These are phyloP conservation scores for Stegophylla sp. DNA, from an alignment of 2,888 invertebrate genomes.

Conservation along the genomic window DNA sequence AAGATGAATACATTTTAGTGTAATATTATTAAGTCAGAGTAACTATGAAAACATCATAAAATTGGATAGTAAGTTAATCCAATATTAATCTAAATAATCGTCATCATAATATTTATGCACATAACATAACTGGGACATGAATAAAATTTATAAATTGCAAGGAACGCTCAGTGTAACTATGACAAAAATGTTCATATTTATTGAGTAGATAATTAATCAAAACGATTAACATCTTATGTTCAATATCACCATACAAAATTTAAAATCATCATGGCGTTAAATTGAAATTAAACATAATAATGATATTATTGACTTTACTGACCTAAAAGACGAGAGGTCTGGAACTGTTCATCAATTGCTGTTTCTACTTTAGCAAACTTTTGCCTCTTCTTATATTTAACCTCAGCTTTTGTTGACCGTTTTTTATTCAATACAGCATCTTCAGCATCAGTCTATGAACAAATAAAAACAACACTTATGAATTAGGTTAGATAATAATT, in stretches of 20 bases:
- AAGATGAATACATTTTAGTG: too few species aligned
- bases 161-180: conserved; percentile 85
- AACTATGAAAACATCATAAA: conserved; percentile 52
- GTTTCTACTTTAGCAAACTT: conserved; percentile 92
- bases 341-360: conserved; percentile 94
- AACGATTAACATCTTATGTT: conserved; percentile 49
- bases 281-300: background rate
- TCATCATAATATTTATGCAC: conserved; percentile 29
- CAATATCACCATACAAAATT: conserved; percentile 42
- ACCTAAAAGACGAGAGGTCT: conserved; percentile 94
- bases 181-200: conserved; percentile 68
- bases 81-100: background rate
- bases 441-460: conserved; percentile 83
- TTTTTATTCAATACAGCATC: conserved; percentile 93
- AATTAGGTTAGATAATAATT: background rate
- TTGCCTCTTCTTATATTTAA: conserved; percentile 92
- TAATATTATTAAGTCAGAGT: conserved; percentile 37
- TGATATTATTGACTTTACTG: conserved; percentile 63
- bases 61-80: background rate
- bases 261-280: conserved; percentile 31
- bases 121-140: background rate
- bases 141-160: conserved; percentile 28
- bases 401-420: conserved; percentile 87
- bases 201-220: conserved; percentile 51
- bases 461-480: background rate